Percentiles rank a stretch among this genome's conserved stretches.
Conservation (phyloP, 2,113 vertebrate genomes). For the Mesoclemmys tuberculata region DNA sequence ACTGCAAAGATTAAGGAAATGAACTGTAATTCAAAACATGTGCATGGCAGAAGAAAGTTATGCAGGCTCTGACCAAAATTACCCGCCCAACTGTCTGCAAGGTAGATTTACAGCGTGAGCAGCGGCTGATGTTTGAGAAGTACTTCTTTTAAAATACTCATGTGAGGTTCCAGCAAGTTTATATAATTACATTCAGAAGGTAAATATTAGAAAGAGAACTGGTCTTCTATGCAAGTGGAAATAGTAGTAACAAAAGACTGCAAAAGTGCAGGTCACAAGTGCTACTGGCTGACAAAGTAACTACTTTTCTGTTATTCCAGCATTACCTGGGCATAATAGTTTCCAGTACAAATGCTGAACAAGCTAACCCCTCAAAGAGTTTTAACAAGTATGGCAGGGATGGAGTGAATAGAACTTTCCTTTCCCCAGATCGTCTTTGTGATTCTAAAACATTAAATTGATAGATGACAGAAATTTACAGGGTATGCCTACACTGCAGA, state of each 20-base stretch:
- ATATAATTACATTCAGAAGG: background rate
- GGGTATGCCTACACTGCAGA: background rate
- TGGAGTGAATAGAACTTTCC: background rate
- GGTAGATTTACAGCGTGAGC: background rate
- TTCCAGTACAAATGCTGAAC: background rate
- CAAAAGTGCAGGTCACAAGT: background rate
- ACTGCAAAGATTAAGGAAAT: background rate
- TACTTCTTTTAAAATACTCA: background rate
- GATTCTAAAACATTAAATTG: background rate
- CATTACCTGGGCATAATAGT: too few species aligned
- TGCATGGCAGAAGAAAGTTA: background rate
- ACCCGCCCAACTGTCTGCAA: background rate
- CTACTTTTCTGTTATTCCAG: background rate
- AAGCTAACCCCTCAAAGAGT: background rate
- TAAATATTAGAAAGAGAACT: background rate
- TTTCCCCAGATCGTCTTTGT: background rate
- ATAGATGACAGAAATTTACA: background rate
- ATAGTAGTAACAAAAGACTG: background rate
- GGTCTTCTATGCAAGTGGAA: background rate
- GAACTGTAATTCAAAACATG: background rate
- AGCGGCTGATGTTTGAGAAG: background rate
- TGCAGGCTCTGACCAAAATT: background rate
- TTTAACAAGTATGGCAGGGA: background rate
- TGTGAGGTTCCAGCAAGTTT: background rate
- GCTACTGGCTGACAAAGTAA: background rate